Conservation (phyloP, 2,113 vertebrate species). For the Misgurnus anguillicaudatus region DNA sequence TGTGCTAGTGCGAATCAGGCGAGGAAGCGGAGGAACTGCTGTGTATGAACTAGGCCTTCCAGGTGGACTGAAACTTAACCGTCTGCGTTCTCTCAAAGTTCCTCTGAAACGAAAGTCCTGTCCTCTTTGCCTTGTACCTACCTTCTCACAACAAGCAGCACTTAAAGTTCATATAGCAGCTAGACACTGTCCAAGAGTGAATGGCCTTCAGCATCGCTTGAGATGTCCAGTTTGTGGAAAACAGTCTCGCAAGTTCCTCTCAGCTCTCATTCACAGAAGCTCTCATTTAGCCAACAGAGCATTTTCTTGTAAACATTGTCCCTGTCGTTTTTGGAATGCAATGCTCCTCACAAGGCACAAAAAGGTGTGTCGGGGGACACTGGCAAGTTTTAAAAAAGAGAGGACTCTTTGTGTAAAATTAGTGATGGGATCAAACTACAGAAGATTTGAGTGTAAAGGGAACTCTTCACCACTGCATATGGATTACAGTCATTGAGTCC, state of each 20-base stretch:
- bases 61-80: conserved; percentile 71
- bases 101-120: conserved; percentile 77
- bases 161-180: conserved; percentile 77
- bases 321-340: conserved; percentile 77
- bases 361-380: conserved; percentile 70
- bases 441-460: conserved; percentile 63
- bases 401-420: conserved; percentile 67
- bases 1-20: conserved; percentile 72
- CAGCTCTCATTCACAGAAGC: conserved; percentile 83
- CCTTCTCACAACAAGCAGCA: conserved; percentile 75
- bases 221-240: conserved; percentile 88
- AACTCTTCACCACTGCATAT: conserved; percentile 68
- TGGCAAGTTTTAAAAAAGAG: conserved; percentile 66
- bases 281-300: conserved; percentile 74
- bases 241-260: conserved; percentile 85
- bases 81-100: conserved; percentile 73
- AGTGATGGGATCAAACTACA: conserved; percentile 65
- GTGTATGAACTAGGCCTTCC: conserved; percentile 73
- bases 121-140: conserved; percentile 74
- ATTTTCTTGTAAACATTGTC: conserved; percentile 75
- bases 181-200: conserved; percentile 73
- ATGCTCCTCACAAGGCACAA: conserved; percentile 76
- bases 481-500: conserved; percentile 67
- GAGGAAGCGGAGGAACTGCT: conserved; percentile 66
- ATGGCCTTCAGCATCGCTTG: conserved; percentile 79